These are phyloP conservation scores for Stenolophus ochropezus DNA, from an alignment of 2,888 invertebrate species.

Conservation along the genomic window DNA sequence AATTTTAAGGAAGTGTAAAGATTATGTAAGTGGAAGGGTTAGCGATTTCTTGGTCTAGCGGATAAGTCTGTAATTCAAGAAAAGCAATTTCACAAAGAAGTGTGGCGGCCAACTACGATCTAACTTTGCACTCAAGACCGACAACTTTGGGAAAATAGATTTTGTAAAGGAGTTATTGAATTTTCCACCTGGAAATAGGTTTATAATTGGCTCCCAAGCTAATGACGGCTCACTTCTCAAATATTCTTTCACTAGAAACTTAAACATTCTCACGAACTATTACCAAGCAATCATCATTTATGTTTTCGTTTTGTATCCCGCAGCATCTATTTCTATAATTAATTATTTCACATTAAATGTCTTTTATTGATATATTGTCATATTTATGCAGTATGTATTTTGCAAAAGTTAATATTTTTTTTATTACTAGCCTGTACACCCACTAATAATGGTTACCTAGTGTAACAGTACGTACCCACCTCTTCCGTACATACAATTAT, in stretches of 20 bases:
- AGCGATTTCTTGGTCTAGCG: slow-evolving; percentile 23
- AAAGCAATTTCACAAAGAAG: slow-evolving; percentile 31
- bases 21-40: not conserved
- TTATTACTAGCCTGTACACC: no score
- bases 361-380: no score
- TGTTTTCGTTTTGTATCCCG: no score
- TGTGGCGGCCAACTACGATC: not conserved
- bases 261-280: not conserved
- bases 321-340: no score
- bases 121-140: slow-evolving; percentile 43
- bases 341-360: no score
- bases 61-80: not conserved
- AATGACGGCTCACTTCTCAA: slow-evolving; percentile 4
- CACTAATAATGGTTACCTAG: no score
- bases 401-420: no score
- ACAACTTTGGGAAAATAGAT: slow-evolving; percentile 40
- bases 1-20: not conserved
- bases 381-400: no score
- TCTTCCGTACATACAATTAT: no score
- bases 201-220: slow-evolving; percentile 23
- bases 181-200: slow-evolving; percentile 35
- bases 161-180: slow-evolving; percentile 30
- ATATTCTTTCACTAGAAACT: not conserved
- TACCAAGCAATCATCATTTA: no score
- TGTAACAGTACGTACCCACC: no score